A percentile compares a stretch with the other conserved stretches of the same genome.
These are phyloP conservation scores for Plutomurus gul DNA, from an alignment of 1,140 invertebrate species.

Conservation along the genomic window DNA sequence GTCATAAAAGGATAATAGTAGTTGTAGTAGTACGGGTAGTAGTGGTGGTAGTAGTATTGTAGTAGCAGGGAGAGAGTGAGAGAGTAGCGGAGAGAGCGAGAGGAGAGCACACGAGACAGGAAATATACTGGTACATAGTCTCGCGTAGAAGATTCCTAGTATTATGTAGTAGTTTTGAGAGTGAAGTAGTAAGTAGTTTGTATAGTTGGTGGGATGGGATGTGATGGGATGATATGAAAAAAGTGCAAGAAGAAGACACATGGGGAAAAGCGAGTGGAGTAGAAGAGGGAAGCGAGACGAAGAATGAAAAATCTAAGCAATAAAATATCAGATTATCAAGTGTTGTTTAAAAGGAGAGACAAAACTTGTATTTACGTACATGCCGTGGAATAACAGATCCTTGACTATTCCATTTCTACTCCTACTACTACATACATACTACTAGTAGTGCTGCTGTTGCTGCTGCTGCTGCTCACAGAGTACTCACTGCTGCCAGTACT, in stretches of 20 bases:
- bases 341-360: constrained; percentile 50
- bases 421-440: neutral
- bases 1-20: constrained; percentile 48
- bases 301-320: constrained; percentile 52
- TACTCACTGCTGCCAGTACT: no score
- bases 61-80: neutral
- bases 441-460: no score
- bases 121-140: neutral
- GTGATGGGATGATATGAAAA: constrained; percentile 29
- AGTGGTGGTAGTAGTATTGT: neutral
- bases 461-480: no score
- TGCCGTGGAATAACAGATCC: constrained; percentile 32
- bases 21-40: neutral
- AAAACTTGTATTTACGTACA: constrained; percentile 47
- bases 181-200: constrained; percentile 23
- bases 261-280: constrained; percentile 33
- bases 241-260: constrained; percentile 25
- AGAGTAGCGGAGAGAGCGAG: neutral
- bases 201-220: constrained; percentile 28
- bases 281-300: constrained; percentile 38
- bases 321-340: constrained; percentile 52
- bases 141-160: no score
- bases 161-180: constrained; percentile 17
- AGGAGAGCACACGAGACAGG: neutral
- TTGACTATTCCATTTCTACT: constrained; percentile 32